These are phyloP conservation scores for Uloborus plumipes DNA, from an alignment of 2,888 invertebrate species.

Conservation along the genomic window DNA sequence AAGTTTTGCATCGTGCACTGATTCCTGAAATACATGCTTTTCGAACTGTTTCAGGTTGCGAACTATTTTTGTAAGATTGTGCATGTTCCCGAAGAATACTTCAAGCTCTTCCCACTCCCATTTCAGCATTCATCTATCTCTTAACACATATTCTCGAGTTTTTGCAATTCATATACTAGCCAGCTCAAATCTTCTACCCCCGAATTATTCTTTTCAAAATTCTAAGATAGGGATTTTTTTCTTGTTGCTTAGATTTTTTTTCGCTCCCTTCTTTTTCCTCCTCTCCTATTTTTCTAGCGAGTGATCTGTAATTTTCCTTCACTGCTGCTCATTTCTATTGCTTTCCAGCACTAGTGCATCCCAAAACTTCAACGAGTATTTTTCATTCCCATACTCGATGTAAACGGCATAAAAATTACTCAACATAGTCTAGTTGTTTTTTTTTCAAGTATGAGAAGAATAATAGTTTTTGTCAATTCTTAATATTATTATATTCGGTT, in stretches of 20 bases:
- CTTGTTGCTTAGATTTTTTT: neutral
- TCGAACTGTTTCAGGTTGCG: neutral
- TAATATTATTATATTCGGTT: too few species aligned
- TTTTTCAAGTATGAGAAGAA: too few species aligned
- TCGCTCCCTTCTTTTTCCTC: neutral
- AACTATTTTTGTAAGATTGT: conserved; percentile 8
- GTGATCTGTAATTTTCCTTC: conserved; percentile 38
- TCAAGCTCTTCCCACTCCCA: neutral
- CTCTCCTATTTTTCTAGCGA: neutral
- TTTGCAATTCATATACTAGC: conserved; percentile 47
- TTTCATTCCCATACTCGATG: too few species aligned
- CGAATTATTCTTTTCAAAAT: conserved; percentile 50
- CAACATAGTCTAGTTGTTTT: too few species aligned
- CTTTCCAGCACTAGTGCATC: conserved; percentile 21
- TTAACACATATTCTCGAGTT: conserved; percentile 38
- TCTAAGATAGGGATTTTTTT: conserved; percentile 27
- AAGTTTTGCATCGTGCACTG: too few species aligned
- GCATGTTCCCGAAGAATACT: conserved; percentile 23
- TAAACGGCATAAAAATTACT: too few species aligned
- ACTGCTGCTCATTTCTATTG: conserved; percentile 5
- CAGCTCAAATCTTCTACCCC: conserved; percentile 45
- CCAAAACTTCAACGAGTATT: neutral
- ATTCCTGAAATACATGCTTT: too few species aligned
- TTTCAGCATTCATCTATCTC: conserved; percentile 44
- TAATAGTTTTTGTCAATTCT: too few species aligned